Base-by-base conservation (phyloP, 1,140 invertebrate species). In the Tetranychus urticae region DNA sequence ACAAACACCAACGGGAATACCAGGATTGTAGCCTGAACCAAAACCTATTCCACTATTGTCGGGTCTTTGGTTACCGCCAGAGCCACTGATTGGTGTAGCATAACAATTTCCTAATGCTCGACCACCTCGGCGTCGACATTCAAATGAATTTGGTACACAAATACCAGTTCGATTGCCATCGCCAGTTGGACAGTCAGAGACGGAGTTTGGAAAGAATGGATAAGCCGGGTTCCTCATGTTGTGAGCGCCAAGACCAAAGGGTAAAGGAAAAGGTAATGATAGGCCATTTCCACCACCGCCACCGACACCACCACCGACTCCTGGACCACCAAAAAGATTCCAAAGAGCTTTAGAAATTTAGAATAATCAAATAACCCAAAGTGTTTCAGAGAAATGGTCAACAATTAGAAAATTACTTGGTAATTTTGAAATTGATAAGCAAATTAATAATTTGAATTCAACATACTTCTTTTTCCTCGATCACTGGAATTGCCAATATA, bases 101-200 rank as follows among this genome's bases (percentile, higher is more conserved):
- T 52, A 63, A 55, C 62, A 63, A 14, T 48, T 39, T 33, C 62
- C 62, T 3, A 63, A 33, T 14, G 37, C n/a, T 39, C 62, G 42
- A 13, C 62, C 62, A 35, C 62, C 62, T 12, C 62, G 56, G 45
- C 36, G 23, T 31, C 42, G 31, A n/a, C 62, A 63, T 42, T 63
- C 62, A 4, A 14, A 14, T 10, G 62, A 23, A 34, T 62, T 52
- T 1, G 45, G 31, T 5, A 63, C 62, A 55, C 62, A 63, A 59
- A 63, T 63, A 0, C 62, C 62, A 3, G 62, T 63, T 42, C 62
- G 57, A 59, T 63, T 63, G 2, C 57, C 57, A 33, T 63, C 62
- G 52, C 14, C 37, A 6, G 62, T 63, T 31, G 62, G 57, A 56
- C 62, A 63, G 42, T 63, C 62, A 31, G 46, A 65, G 34, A 63